Evolutionary conservation across 2,888 invertebrate species (phyloP).

Genomic region (Plagodis dolabraria): DNA sequence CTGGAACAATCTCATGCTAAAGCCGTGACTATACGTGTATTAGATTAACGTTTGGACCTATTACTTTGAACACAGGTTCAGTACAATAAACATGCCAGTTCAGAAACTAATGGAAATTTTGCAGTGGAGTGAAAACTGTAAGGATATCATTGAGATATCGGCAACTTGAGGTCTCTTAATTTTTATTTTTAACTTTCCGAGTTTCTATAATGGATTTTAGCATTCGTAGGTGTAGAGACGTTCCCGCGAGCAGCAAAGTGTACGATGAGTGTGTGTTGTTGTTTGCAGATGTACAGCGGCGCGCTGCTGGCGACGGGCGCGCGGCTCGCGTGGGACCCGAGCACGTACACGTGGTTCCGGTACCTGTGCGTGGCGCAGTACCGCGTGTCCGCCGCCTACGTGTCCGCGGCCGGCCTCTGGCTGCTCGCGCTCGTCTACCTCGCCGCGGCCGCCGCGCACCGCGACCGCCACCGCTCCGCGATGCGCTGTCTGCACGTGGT

Average conservation of each 20-base stretch:
- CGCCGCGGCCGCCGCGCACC: constrained; percentile 59
- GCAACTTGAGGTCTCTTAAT: too few species aligned
- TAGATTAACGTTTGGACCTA: too few species aligned
- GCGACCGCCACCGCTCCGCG: constrained; percentile 40
- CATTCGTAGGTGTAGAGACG: background rate
- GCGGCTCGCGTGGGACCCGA: constrained; percentile 81
- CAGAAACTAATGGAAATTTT: too few species aligned
- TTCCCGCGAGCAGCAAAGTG: background rate
- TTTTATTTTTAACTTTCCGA: too few species aligned
- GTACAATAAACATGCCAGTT: too few species aligned
- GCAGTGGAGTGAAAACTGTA: too few species aligned
- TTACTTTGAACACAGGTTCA: too few species aligned
- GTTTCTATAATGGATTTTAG: too few species aligned
- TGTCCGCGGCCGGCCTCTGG: constrained; percentile 73
- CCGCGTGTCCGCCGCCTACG: constrained; percentile 74
- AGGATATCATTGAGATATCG: too few species aligned
- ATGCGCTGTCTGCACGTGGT: constrained; percentile 53
- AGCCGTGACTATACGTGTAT: too few species aligned
- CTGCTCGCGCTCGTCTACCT: constrained; percentile 74
- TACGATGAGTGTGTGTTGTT: background rate
- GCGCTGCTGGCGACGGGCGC: constrained; percentile 81
- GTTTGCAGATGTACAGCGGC: constrained; percentile 77
- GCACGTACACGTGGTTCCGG: constrained; percentile 81
- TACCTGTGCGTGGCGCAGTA: constrained; percentile 80
- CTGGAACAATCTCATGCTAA: too few species aligned